phyloP scores from a whole-genome alignment of 2,797 vertebrate genomes.

The Cryptoprocta ferox region DNA sequence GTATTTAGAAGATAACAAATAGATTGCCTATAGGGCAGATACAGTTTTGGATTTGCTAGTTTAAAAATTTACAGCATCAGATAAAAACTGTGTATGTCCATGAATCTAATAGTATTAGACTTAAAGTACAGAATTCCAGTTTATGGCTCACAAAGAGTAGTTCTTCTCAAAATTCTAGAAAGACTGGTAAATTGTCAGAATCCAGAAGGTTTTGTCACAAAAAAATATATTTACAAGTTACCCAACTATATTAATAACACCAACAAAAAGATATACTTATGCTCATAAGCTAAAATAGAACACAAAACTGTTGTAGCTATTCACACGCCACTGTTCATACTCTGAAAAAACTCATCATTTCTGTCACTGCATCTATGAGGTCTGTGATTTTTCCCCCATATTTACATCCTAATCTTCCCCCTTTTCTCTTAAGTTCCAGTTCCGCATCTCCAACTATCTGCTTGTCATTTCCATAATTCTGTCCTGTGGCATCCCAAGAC shows the following conservation, averaged over 20 bases:
- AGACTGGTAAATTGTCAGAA: neutral
- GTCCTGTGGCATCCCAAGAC: neutral
- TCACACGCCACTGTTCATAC: neutral
- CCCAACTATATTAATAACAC: neutral
- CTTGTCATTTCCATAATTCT: neutral
- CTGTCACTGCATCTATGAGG: neutral
- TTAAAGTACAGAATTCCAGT: neutral
- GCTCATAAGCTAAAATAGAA: neutral
- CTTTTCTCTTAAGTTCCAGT: neutral
- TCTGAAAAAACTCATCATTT: neutral
- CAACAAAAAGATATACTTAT: neutral
- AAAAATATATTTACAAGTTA: conserved; percentile 36
- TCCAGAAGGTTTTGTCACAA: neutral
- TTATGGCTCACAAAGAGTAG: conserved; percentile 7
- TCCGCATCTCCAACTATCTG: neutral
- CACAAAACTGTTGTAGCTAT: neutral
- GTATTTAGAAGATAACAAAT: neutral
- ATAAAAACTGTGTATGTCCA: neutral
- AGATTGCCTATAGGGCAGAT: neutral
- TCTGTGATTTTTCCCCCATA: neutral
- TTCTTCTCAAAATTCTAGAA: conserved; percentile 2
- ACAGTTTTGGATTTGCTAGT: neutral
- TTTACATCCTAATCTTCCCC: neutral
- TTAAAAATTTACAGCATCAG: conserved; percentile 41
- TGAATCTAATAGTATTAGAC: neutral